Conservation (phyloP, 2,888 invertebrate genomes). For the Drosophila rubida region DNA sequence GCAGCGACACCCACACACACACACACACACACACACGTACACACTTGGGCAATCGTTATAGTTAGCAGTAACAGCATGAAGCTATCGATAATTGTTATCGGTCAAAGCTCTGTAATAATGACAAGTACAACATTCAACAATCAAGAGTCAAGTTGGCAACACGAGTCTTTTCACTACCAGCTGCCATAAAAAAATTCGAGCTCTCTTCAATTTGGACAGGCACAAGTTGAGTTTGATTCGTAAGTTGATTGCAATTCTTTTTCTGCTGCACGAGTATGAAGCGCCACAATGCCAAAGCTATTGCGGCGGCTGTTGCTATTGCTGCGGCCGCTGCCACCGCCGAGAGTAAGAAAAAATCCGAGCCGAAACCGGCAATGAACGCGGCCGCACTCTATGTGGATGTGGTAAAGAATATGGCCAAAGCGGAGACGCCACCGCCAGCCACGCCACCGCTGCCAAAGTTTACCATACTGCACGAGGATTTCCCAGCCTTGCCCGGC, state of each 20-base stretch:
- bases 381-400: conserved; percentile 56
- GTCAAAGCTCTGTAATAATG: neutral
- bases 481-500: conserved; percentile 66
- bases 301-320: conserved; percentile 43
- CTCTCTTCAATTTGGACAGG: neutral
- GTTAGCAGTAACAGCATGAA: neutral
- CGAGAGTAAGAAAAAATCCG: conserved; percentile 23
- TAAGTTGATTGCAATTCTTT: neutral
- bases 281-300: conserved; percentile 46
- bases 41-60: neutral
- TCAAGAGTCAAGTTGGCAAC: neutral
- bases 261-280: conserved; percentile 45
- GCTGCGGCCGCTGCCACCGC: conserved; percentile 22
- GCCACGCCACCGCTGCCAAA: conserved; percentile 25
- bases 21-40: conserved; percentile 17
- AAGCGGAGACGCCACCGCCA: conserved; percentile 6
- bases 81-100: conserved; percentile 28
- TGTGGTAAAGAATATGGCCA: conserved; percentile 59
- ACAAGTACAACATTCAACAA: neutral
- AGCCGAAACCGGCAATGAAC: conserved; percentile 7
- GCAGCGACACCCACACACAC: conserved; percentile 30
- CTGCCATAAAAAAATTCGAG: conserved; percentile 13
- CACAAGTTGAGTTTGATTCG: neutral
- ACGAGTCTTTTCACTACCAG: neutral
- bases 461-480: conserved; percentile 59